Evolutionary conservation across 35 echinoderm and acorn worm genomes (phyloP).

Genomic region (Lytechinus pictus): DNA sequence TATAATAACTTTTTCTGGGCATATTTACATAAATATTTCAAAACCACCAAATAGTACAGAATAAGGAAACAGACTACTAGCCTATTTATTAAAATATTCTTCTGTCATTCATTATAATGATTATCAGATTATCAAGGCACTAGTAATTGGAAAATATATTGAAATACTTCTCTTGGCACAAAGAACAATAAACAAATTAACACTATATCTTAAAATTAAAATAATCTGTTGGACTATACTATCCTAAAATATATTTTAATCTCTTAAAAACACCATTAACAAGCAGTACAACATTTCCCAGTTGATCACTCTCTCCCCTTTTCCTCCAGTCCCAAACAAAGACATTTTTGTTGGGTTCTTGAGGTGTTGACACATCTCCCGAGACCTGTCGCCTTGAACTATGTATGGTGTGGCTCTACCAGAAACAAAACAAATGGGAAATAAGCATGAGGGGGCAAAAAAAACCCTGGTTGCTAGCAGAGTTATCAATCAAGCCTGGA

Average conservation of each 20-base stretch:
- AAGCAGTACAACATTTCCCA: not conserved
- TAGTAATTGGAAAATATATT: not conserved
- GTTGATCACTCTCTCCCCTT: not conserved
- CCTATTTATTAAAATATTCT: not conserved
- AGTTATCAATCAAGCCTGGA: slow-evolving; percentile 18
- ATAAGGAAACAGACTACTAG: not conserved
- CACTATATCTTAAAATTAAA: not conserved
- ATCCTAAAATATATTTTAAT: not conserved
- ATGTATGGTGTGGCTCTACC: slow-evolving; percentile 21
- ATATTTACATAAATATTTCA: not conserved
- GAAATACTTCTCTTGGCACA: not conserved
- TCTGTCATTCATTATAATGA: not conserved
- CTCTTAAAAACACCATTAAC: slow-evolving; percentile 1
- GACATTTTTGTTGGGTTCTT: slow-evolving; percentile 34
- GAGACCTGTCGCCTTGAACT: slow-evolving; percentile 42
- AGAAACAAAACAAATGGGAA: slow-evolving; percentile 39
- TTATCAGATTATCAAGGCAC: not conserved
- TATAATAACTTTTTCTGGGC: not conserved
- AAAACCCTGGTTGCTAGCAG: not conserved
- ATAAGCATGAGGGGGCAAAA: not conserved
- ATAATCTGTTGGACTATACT: not conserved
- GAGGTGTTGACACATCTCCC: slow-evolving; percentile 35
- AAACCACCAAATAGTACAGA: not conserved
- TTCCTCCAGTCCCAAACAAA: slow-evolving; percentile 21
- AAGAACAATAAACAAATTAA: not conserved